Percentiles rank a stretch among this genome's conserved stretches.
phyloP scores from a whole-genome alignment of 2,888 invertebrate genomes.

The Pseudococcus longispinus region DNA sequence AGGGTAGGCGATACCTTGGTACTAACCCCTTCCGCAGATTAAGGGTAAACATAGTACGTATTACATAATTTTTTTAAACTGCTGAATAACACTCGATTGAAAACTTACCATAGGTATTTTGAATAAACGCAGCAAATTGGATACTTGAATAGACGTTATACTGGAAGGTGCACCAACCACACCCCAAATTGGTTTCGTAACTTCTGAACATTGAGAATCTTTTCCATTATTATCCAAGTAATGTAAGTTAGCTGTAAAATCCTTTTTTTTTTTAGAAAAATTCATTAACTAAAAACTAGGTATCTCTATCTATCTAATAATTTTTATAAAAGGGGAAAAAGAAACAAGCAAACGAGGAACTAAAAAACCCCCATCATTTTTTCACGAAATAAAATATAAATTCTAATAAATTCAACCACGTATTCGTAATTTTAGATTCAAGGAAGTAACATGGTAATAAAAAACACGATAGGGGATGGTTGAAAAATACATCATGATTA shows the following conservation, averaged over 20 bases:
- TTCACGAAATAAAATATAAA: neutral
- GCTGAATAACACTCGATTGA: neutral
- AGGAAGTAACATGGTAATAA: neutral
- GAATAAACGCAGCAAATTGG: slow-evolving; percentile 88
- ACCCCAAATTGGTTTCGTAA: slow-evolving; percentile 85
- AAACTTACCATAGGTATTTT: slow-evolving; percentile 76
- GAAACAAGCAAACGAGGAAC: neutral
- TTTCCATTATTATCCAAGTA: slow-evolving; percentile 64
- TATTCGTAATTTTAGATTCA: neutral
- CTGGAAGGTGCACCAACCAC: slow-evolving; percentile 90
- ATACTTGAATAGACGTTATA: slow-evolving; percentile 95
- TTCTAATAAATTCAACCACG: neutral
- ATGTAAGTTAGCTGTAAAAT: slow-evolving; percentile 37
- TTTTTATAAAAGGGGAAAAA: neutral
- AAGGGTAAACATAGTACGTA: no score
- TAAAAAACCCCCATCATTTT: neutral
- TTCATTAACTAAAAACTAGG: neutral
- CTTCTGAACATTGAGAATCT: slow-evolving; percentile 78
- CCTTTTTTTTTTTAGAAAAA: neutral
- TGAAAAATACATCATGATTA: neutral
- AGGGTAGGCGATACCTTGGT: no score
- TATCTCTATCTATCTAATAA: neutral
- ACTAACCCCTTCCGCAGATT: no score
- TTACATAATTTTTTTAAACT: no score
- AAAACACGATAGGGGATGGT: neutral